Evolutionary conservation across 2,888 invertebrate genomes (phyloP).

Genomic region (Pristionchus entomophagus): DNA sequence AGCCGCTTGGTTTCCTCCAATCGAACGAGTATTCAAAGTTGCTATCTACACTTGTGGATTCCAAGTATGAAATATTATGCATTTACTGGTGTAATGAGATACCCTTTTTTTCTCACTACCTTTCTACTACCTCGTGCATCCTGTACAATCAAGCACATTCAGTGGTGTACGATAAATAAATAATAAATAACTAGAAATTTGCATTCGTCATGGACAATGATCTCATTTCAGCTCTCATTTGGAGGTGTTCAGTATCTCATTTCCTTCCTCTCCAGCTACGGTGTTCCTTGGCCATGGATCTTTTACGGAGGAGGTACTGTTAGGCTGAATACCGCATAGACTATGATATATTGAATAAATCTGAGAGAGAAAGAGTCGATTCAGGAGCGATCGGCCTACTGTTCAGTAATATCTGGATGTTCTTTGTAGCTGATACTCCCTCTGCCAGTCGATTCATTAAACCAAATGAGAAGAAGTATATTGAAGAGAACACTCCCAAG

Average conservation of each 20-base stretch:
- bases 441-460: not conserved
- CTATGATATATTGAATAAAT: not conserved
- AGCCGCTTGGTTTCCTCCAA: conserved; percentile 29
- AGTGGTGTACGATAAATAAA: too few relatives aligned
- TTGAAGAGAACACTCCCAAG: conserved; percentile 10
- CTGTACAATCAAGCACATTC: too few relatives aligned
- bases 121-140: not conserved
- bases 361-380: not conserved
- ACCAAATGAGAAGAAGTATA: not conserved
- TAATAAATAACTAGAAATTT: too few relatives aligned
- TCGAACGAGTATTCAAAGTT: conserved; percentile 11
- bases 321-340: too few relatives aligned
- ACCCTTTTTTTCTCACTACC: too few relatives aligned
- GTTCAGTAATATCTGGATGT: conserved; percentile 6
- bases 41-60: conserved; percentile 39
- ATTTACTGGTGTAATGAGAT: too few relatives aligned
- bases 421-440: conserved; percentile 12
- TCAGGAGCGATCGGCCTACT: conserved; percentile 34
- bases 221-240: not conserved
- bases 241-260: conserved; percentile 33
- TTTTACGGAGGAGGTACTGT: conserved; percentile 38
- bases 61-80: conserved; percentile 3
- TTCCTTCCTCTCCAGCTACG: not conserved
- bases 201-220: too few relatives aligned
- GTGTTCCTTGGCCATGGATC: conserved; percentile 12